Evolutionary conservation across 1,140 invertebrate genomes (phyloP).

Genomic region (Papilio dardanus): DNA sequence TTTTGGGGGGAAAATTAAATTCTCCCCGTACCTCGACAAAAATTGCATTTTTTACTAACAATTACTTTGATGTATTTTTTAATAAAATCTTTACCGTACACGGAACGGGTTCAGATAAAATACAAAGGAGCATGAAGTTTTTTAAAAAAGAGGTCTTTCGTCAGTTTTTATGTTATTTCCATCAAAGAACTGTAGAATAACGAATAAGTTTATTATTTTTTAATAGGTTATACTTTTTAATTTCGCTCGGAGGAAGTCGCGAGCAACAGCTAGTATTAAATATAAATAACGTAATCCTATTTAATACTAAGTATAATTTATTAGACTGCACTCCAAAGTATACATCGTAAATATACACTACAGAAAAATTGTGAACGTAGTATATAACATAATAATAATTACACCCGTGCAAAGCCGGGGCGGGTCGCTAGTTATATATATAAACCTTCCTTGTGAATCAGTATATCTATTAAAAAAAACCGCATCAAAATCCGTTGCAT

Average conservation of each 20-base stretch:
- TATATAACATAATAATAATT: too few relatives aligned
- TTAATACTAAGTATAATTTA: neutral
- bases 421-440: too few relatives aligned
- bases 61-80: constrained; percentile 17
- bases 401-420: too few relatives aligned
- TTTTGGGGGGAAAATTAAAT: constrained; percentile 12
- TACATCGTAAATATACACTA: too few relatives aligned
- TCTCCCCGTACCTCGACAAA: neutral
- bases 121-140: neutral
- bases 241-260: too few relatives aligned
- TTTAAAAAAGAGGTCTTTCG: neutral
- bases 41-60: neutral
- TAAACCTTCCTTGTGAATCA: too few relatives aligned
- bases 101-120: neutral
- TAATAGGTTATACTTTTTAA: too few relatives aligned
- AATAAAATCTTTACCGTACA: neutral
- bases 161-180: neutral
- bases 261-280: too few relatives aligned
- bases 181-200: neutral
- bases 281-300: neutral
- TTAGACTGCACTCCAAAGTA: neutral
- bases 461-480: too few relatives aligned
- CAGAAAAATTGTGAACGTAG: too few relatives aligned
- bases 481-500: too few relatives aligned
- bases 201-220: neutral